Evolutionary conservation across 2,113 vertebrate genomes (phyloP).

Genomic region (Thalassarche chlororhynchos): DNA sequence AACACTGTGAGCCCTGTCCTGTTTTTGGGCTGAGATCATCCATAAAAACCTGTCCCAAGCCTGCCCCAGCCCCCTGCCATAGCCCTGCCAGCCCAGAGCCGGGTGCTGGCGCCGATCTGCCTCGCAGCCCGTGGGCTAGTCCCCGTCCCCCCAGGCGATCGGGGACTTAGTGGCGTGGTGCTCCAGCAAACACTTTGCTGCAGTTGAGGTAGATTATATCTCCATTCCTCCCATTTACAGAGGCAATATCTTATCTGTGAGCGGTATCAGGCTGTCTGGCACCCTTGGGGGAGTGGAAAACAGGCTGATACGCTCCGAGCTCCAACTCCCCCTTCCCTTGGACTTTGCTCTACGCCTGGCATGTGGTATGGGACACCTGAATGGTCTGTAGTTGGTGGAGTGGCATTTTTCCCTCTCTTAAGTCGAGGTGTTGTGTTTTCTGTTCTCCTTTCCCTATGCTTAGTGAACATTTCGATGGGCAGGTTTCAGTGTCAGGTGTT

Average conservation of each 20-base stretch:
- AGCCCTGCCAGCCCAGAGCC: not conserved
- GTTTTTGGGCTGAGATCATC: not conserved
- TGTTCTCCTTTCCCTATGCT: not conserved
- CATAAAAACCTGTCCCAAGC: not conserved
- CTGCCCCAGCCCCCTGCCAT: not conserved
- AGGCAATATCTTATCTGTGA: not conserved
- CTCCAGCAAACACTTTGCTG: not conserved
- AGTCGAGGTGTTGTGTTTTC: not conserved
- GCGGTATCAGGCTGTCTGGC: not conserved
- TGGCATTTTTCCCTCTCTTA: not conserved
- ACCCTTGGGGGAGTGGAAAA: not conserved
- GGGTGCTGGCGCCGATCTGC: not conserved
- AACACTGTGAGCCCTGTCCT: not conserved
- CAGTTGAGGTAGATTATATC: not conserved
- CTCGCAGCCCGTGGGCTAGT: not conserved
- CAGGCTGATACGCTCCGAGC: not conserved
- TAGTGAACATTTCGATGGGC: not conserved
- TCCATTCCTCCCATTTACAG: not conserved
- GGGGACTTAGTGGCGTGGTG: not conserved
- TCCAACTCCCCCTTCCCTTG: not conserved
- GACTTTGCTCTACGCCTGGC: not conserved
- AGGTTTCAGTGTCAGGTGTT: not conserved
- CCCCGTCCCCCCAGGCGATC: accelerated
- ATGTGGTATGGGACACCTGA: not conserved
- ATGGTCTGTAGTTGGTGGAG: not conserved